Evolutionary conservation across 2,888 invertebrate species (phyloP), one percentile per base, ranked within the genome.

Genomic region (Linyphia triangularis): DNA sequence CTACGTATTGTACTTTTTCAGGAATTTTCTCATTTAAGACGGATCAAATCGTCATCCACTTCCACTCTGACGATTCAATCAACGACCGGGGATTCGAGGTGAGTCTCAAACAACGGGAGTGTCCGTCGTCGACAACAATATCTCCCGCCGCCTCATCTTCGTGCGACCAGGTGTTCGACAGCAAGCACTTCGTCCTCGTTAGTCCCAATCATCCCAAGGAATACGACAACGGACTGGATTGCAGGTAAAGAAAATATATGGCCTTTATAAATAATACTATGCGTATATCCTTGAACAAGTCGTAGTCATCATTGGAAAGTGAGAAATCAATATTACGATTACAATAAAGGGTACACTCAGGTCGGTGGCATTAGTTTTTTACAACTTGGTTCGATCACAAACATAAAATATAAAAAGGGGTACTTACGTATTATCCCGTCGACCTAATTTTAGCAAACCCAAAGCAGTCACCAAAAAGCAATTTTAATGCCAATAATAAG

Each of bases 61-160:
- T 91, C 83, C 90, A 90, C 59, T 90, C 91, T 0, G 91, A 91
- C 69, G 65, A 59, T 16, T 78, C 90, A 1, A 90, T 86, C 19
- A 88, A 78, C 26, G 84, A 91, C 33, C 84, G 86, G 3, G 91
- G 91, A 10, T 91, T 90, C 79, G 78, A 90, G 16, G 90, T 91
- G 26, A 89, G 82, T 10, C 86, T 91, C 24, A 77, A 85, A 9
- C 91, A 91, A 37, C 57, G 84, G 51, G 90, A 90, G 24, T 90
- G 90, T 19, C 75, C 79, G 4, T 26, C 84, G 2, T 67, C 86
- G 0, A 79, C 78, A 4, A 78, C 77, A 6, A 37, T 59, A 10
- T 7, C 69, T 0, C 10, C 37, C 10, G 10, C 63, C 2, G 19
- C 61, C 0, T 22, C 69, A 2, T 28, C 70, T 0, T 85, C 83